A percentile compares a stretch with the other conserved stretches of the same genome.
Conservation (phyloP, 1,140 invertebrate genomes). For the Magallana ariakensis region DNA sequence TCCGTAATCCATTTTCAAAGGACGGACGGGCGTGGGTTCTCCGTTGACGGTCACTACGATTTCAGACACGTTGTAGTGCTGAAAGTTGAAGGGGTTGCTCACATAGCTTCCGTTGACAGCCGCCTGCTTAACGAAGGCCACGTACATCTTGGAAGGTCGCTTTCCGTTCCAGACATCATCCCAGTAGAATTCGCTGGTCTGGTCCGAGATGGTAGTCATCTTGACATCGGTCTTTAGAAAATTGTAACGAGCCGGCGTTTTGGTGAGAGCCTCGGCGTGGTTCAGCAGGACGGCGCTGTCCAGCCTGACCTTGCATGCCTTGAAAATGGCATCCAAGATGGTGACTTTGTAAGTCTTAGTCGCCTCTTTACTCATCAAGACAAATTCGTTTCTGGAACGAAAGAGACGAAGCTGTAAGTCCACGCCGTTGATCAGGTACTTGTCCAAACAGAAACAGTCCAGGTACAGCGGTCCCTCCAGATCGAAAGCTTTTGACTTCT, state of each 20-base stretch:
- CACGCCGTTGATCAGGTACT: constrained; percentile 53
- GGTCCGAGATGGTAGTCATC: constrained; percentile 8
- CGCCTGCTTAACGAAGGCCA: constrained; percentile 42
- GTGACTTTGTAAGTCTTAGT: constrained; percentile 44
- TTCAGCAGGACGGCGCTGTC: constrained; percentile 40
- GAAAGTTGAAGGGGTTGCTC: constrained; percentile 51
- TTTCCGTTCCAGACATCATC: constrained; percentile 27
- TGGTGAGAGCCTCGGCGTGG: constrained; percentile 31
- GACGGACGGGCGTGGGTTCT: constrained; percentile 6
- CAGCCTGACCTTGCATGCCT: constrained; percentile 49
- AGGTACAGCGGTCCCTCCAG: constrained; percentile 52
- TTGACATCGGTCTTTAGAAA: constrained; percentile 41
- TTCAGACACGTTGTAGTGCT: constrained; percentile 20
- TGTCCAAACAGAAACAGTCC: constrained; percentile 46
- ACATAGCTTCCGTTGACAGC: constrained; percentile 51
- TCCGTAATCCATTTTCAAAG: neutral
- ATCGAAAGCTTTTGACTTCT: constrained; percentile 40
- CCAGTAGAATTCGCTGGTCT: constrained; percentile 14
- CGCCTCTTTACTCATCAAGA: constrained; percentile 46
- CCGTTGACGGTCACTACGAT: constrained; percentile 40
- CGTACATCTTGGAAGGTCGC: constrained; percentile 27
- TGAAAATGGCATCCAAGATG: constrained; percentile 43
- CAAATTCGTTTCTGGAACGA: constrained; percentile 42
- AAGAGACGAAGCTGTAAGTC: constrained; percentile 50
- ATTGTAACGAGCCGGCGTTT: constrained; percentile 1